Percentiles rank a stretch among this genome's conserved stretches.
These are phyloP conservation scores for Spermophilus dauricus DNA, from an alignment of 2,113 vertebrate genomes.

Conservation along the genomic window DNA sequence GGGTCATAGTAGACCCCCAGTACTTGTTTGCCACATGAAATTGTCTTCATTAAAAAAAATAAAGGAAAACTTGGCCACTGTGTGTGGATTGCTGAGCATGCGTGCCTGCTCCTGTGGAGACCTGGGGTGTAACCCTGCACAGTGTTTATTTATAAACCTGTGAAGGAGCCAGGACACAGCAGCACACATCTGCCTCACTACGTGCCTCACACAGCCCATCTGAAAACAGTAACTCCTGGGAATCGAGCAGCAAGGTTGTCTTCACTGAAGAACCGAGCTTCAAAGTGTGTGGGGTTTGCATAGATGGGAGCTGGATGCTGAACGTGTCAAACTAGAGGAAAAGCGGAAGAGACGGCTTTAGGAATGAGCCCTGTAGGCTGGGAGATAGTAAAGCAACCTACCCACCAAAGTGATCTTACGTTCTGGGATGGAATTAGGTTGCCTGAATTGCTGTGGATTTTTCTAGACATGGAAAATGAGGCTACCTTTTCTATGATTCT, in stretches of 20 bases:
- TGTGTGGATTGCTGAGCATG: neutral
- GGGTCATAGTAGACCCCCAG: neutral
- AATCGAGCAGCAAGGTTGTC: rapidly evolving
- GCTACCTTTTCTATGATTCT: neutral
- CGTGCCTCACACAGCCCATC: rapidly evolving
- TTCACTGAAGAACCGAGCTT: neutral
- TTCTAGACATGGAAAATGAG: neutral
- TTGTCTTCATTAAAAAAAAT: neutral
- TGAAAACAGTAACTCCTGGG: neutral
- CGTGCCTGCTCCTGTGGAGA: rapidly evolving
- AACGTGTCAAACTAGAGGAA: neutral
- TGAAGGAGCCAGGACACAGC: neutral
- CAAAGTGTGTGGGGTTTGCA: neutral
- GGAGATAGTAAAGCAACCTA: neutral
- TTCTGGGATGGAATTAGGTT: neutral
- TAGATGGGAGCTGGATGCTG: rapidly evolving
- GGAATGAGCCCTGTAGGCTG: neutral
- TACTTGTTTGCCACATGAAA: neutral
- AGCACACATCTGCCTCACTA: rapidly evolving
- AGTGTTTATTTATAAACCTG: rapidly evolving
- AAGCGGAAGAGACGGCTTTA: neutral
- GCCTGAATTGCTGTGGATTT: neutral
- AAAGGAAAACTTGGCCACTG: neutral
- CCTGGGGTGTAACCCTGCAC: rapidly evolving
- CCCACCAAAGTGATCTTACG: rapidly evolving